Conservation (phyloP, 1,140 invertebrate genomes). For the Arion vulgaris region DNA sequence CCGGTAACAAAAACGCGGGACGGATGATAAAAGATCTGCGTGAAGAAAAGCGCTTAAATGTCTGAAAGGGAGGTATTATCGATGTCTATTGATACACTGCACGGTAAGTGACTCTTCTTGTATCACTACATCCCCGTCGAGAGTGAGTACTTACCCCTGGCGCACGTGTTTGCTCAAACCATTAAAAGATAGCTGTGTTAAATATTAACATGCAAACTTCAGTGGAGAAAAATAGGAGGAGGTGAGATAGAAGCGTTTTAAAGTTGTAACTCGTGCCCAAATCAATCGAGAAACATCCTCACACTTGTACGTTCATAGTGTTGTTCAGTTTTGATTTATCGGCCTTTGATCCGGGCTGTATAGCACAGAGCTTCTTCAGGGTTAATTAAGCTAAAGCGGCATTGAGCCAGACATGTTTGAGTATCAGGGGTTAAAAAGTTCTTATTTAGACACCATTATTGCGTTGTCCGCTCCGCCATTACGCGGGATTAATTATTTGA, state of each 20-base stretch:
- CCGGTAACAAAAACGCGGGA: not conserved
- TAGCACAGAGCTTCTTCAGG: not conserved
- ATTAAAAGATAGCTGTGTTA: not conserved
- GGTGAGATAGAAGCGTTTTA: not conserved
- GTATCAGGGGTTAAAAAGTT: conserved; percentile 4
- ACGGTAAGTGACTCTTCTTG: not conserved
- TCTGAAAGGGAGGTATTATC: not conserved
- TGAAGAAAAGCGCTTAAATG: not conserved
- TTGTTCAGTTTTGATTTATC: conserved; percentile 1
- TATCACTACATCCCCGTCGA: not conserved
- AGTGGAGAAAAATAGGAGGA: too few relatives aligned
- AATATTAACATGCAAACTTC: not conserved
- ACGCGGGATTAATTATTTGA: conserved; percentile 9
- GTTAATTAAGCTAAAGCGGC: not conserved
- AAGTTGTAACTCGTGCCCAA: not conserved
- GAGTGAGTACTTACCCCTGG: not conserved
- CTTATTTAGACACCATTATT: not conserved
- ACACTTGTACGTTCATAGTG: not conserved
- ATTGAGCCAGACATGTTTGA: not conserved
- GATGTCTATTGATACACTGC: not conserved
- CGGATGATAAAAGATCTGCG: not conserved
- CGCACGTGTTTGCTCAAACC: not conserved
- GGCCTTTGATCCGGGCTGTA: not conserved
- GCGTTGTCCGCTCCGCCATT: not conserved
- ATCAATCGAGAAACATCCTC: not conserved